Evolutionary conservation across 1,140 invertebrate species (phyloP), one percentile per base, ranked within the genome.

Genomic region (Zaprionus gabonicus): DNA sequence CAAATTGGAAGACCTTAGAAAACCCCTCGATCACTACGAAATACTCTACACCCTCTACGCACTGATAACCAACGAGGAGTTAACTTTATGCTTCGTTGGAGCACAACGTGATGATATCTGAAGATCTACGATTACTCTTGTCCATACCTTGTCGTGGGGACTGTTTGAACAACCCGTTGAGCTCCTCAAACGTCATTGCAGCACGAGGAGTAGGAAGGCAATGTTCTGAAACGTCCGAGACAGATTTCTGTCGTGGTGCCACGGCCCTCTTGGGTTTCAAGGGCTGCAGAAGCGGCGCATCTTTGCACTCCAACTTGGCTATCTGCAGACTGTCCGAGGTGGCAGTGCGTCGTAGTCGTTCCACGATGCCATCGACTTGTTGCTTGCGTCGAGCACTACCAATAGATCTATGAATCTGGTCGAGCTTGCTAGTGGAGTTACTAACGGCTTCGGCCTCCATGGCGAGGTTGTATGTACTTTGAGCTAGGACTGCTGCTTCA

Each of bases 111-210:
- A n/a, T 17, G n/a, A 9, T 17, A 23, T 12, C 46, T 7, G 46
- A 9, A 10, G 46, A 49, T 49, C 7, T 49, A 17, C 23, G 9
- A 25, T 25, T 9, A 23, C 3, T 25, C 46, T 12, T 51, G 46
- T 9, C 34, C 76, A 25, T 88, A 87, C 84, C 84, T 87, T 81
- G 81, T 27, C 13, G 12, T 12, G 17, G 4, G 20, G 46, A 25
- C 17, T 69, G 68, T 49, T 78, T 81, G 62, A 87, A 76, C 34
- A 87, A 64, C 25, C 81, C 75, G 41, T 87, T 87, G 23, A 87
- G 84, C 1, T 87, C 74, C 7, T 87, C 84, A 28, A 87, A 87
- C 7, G 57, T 84, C 72, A 87, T 82, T n/a, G 71, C 57, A 1
- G 68, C 71, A 46, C 74, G 78, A 9, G 75, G 55, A 3, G 63